phyloP scores from a whole-genome alignment of 2,113 vertebrate species.

The Aplodontia rufa region DNA sequence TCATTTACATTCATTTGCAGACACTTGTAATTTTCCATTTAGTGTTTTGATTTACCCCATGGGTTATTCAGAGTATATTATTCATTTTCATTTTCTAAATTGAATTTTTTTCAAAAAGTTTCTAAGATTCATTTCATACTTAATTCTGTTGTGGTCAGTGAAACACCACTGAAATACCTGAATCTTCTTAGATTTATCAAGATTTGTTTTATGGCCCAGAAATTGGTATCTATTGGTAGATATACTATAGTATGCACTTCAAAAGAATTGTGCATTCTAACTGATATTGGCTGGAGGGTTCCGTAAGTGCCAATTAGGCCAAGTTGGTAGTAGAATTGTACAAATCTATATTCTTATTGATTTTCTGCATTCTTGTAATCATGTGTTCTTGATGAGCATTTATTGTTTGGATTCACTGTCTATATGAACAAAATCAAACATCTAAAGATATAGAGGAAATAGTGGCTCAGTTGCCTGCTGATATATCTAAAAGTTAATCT shows the following conservation, averaged over 20 bases:
- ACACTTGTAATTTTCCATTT: neutral
- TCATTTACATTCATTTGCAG: neutral
- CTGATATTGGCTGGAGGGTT: neutral
- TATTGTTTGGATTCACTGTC: neutral
- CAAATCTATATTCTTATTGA: neutral
- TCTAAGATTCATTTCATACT: neutral
- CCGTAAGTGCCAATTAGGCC: conserved; percentile 1
- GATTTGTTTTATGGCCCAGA: neutral
- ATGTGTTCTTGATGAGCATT: neutral
- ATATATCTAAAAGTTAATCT: conserved; percentile 8
- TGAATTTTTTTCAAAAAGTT: neutral
- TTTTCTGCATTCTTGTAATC: conserved; percentile 9
- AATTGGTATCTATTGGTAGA: neutral
- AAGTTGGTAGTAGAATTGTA: conserved; percentile 4
- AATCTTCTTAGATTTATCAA: neutral
- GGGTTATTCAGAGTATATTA: neutral
- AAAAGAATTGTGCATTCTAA: neutral
- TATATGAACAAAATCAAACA: neutral
- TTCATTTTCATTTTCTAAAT: neutral
- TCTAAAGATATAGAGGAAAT: neutral
- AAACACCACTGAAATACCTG: neutral
- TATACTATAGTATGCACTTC: neutral
- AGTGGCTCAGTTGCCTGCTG: neutral
- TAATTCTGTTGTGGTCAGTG: neutral
- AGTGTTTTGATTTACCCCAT: neutral